Evolutionary conservation across 2,113 vertebrate genomes (phyloP).

Genomic region (Muntiacus muntjak): DNA sequence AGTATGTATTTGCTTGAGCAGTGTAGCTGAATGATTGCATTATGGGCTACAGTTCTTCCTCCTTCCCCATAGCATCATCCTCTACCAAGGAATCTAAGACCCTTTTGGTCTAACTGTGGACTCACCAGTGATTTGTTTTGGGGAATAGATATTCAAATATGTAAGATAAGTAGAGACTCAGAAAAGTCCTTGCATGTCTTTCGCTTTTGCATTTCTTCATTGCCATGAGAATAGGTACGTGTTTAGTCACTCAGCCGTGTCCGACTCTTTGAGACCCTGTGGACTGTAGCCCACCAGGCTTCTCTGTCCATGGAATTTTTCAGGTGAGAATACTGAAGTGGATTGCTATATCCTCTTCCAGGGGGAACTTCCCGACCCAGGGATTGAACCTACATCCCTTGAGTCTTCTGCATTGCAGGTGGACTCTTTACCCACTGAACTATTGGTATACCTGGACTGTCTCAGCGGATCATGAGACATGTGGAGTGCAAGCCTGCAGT

Average conservation of each 20-base stretch:
- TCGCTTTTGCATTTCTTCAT: background rate
- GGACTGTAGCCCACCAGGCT: background rate
- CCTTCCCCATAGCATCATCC: background rate
- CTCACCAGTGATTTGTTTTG: background rate
- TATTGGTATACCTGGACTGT: background rate
- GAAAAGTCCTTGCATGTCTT: background rate
- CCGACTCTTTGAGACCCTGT: background rate
- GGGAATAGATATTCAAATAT: background rate
- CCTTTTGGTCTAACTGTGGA: background rate
- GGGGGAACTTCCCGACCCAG: background rate
- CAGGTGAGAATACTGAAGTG: background rate
- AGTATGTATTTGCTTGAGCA: background rate
- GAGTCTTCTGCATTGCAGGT: background rate
- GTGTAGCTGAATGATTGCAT: background rate
- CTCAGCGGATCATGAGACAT: background rate
- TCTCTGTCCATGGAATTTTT: background rate
- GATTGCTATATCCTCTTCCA: background rate
- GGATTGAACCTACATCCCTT: background rate
- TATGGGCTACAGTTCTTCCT: background rate
- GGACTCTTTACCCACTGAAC: background rate
- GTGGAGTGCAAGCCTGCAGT: background rate
- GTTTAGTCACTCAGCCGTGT: background rate
- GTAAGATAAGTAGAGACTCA: background rate
- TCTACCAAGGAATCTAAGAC: background rate
- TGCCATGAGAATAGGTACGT: background rate